phyloP scores from a whole-genome alignment of 1,140 invertebrate genomes.

The Ceratitis capitata region DNA sequence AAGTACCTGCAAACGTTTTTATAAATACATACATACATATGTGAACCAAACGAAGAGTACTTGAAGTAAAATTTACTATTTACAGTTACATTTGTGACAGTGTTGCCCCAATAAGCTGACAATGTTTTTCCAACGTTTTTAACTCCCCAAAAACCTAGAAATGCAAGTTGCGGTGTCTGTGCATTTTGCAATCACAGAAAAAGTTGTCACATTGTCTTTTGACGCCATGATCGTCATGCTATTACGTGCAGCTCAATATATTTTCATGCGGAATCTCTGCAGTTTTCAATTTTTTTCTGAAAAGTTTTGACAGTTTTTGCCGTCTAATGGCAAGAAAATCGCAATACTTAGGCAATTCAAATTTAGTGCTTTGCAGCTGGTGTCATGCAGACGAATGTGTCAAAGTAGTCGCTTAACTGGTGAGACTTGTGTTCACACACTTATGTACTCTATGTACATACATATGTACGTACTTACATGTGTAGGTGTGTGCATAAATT shows the following conservation, averaged over 20 bases:
- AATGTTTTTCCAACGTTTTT: background rate
- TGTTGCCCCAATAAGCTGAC: background rate
- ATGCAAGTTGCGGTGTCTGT: background rate
- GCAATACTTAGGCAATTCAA: conserved; percentile 1
- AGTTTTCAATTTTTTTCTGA: background rate
- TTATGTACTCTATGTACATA: background rate
- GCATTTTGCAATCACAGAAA: background rate
- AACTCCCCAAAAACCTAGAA: background rate
- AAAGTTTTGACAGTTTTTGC: background rate
- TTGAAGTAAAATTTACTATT: background rate
- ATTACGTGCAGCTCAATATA: background rate
- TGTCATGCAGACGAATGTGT: conserved; percentile 21
- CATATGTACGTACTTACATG: background rate
- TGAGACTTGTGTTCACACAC: background rate
- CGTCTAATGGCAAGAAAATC: conserved; percentile 1
- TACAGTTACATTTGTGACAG: background rate
- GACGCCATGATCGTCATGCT: background rate
- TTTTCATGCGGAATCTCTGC: too few relatives aligned
- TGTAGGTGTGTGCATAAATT: background rate
- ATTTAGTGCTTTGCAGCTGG: background rate
- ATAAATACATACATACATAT: background rate
- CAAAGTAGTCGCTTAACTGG: background rate
- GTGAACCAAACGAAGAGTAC: background rate
- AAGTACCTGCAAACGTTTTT: background rate
- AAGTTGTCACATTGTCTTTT: background rate